These are phyloP conservation scores for Mormyrus lacerda DNA, from an alignment of 2,113 vertebrate genomes.

Conservation along the genomic window DNA sequence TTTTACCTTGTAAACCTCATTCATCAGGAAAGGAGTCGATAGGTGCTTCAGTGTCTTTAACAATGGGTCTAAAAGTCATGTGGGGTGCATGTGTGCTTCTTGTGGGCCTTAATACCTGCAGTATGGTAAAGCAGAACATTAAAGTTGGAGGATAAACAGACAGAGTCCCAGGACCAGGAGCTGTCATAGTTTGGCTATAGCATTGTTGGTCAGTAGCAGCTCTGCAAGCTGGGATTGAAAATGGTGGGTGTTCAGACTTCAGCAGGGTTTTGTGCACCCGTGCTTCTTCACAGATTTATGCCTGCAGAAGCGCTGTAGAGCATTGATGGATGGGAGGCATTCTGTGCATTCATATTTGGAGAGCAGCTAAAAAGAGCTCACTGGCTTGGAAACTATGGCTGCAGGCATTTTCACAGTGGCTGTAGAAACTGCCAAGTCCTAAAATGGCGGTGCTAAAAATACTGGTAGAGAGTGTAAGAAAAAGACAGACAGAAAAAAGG, in stretches of 20 bases:
- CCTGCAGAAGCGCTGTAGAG: neutral
- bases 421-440: slow-evolving; percentile 14
- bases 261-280: neutral
- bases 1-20: neutral
- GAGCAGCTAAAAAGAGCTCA: neutral
- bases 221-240: neutral
- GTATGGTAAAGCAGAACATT: neutral
- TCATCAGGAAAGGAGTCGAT: neutral
- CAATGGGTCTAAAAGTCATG: neutral
- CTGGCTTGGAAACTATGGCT: neutral
- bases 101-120: neutral
- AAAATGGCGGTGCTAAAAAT: slow-evolving; percentile 20
- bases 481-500: slow-evolving; percentile 44
- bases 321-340: neutral
- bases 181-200: neutral
- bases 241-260: neutral
- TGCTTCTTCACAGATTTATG: neutral
- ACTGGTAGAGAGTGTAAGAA: slow-evolving; percentile 51
- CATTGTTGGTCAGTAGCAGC: neutral
- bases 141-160: neutral
- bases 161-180: neutral
- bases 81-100: neutral
- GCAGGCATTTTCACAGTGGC: slow-evolving; percentile 24
- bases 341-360: neutral
- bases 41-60: neutral